Evolutionary conservation across 1,140 invertebrate genomes (phyloP).

Genomic region (Papilio dardanus): DNA sequence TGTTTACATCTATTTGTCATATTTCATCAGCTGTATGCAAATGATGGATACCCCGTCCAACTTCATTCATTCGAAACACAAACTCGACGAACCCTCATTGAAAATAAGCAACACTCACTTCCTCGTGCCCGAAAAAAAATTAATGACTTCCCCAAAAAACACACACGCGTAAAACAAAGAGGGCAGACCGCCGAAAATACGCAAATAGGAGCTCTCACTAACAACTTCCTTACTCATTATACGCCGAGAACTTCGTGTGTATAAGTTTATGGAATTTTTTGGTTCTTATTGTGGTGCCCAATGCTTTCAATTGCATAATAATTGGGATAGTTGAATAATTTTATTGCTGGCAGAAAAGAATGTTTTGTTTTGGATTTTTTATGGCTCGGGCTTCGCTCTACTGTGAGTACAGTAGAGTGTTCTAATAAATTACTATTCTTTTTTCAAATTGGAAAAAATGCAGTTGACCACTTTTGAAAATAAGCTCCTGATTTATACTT

Average conservation of each 20-base stretch:
- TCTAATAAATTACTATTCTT: too few relatives aligned
- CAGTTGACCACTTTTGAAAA: too few relatives aligned
- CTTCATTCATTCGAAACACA: conserved; percentile 36
- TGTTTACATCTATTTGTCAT: not conserved
- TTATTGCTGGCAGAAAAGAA: too few relatives aligned
- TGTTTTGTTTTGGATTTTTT: too few relatives aligned
- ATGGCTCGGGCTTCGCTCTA: too few relatives aligned
- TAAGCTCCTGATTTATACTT: too few relatives aligned
- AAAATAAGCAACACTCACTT: conserved; percentile 53
- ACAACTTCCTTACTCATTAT: conserved; percentile 70
- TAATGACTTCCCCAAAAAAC: conserved; percentile 60
- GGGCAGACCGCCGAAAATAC: conserved; percentile 57
- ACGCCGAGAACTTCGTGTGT: conserved; percentile 53
- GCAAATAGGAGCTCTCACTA: conserved; percentile 54
- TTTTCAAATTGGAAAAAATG: too few relatives aligned
- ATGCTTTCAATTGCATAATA: not conserved
- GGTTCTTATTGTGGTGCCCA: not conserved
- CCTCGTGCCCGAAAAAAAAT: conserved; percentile 59
- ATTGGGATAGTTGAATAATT: not conserved
- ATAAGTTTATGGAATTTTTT: conserved; percentile 18
- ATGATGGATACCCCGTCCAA: conserved; percentile 30
- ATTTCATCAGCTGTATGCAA: conserved; percentile 22
- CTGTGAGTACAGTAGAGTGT: too few relatives aligned
- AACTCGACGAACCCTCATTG: conserved; percentile 40
- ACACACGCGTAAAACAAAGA: conserved; percentile 61